Base-by-base conservation (phyloP, 2,797 vertebrate species). In the Hypotaenidia okinawae region DNA sequence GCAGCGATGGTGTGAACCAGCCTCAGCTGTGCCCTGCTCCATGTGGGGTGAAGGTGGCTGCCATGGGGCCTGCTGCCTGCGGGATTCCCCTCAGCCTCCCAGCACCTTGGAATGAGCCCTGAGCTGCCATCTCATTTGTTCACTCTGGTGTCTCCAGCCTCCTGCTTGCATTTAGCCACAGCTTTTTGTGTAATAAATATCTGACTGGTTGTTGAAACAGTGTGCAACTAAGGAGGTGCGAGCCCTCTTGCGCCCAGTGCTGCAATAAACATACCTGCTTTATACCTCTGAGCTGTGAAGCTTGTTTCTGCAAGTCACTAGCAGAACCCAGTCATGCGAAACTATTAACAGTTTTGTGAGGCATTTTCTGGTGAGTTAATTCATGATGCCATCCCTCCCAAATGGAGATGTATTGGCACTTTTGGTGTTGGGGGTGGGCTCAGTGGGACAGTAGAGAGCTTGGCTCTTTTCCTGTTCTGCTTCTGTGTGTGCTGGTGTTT, bases 41-140 rank as follows among this genome's bases (percentile, higher is more conserved):
- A 3, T 3, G 19, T 2, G 14, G 33, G 19, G 30, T 6, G 13
- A 1, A 5, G 0, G 11, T 3, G 2, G 4, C 5, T 16, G 72
- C 41, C 25, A 14, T 0, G 13, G 41, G 32, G 0, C 1, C 51
- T 3, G 0, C 35, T 1, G 4, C 6, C 24, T 7, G 25, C 0
- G 17, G 33, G 16, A 6, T 19, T 19, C 30, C 0, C 12, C 51
- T 6, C 28, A 7, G 49, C 13, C 16, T 37, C 74, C 12, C 1
- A 1, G 2, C 0, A 0, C 59, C 43, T 10, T 1, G 3, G 33
- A 32, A 16, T 1, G 11, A 78, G 39, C 27, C 37, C 63, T 13
- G 45, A 59, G 76, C 51, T 66, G 35, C 54, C 1, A 3, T 24
- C 15, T 37, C 2, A 0, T 16, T 24, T 4, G 12, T 21, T 5